A percentile compares a stretch with the other conserved stretches of the same genome.
phyloP scores from a whole-genome alignment of 2,797 vertebrate species.

The Pangasius krempfi region DNA sequence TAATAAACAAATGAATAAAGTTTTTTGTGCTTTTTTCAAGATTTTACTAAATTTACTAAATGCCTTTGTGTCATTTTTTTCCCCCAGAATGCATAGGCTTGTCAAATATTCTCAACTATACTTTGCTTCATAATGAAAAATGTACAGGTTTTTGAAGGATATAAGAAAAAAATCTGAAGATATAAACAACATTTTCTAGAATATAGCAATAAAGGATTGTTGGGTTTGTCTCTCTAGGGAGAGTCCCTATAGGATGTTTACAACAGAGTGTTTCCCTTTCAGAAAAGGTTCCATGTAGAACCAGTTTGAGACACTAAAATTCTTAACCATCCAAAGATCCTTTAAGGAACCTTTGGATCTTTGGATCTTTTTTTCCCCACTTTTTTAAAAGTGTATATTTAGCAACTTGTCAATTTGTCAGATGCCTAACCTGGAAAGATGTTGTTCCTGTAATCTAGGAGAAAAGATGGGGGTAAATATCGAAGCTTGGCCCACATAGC shows the following conservation, averaged over 20 bases:
- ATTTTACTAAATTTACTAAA: background rate
- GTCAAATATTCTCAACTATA: background rate
- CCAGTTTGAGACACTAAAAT: background rate
- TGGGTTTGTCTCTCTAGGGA: background rate
- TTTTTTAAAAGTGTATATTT: background rate
- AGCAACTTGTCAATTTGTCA: background rate
- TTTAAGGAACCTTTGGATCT: background rate
- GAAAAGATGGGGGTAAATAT: background rate
- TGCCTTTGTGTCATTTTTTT: background rate
- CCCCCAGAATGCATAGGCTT: background rate
- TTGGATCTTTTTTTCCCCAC: too few relatives aligned
- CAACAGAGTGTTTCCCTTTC: background rate
- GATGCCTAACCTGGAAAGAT: background rate
- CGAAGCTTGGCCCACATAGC: background rate
- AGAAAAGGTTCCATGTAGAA: background rate
- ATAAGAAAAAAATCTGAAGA: background rate
- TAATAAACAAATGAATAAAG: conserved; percentile 10
- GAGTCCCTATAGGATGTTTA: background rate
- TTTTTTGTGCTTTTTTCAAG: background rate
- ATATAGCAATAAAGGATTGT: background rate
- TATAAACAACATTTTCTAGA: background rate
- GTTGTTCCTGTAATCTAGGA: background rate
- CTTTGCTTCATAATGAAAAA: background rate
- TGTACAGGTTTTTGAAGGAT: too few relatives aligned
- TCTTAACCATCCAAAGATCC: background rate